phyloP scores from a whole-genome alignment of 2,797 vertebrate genomes.

The Chloroceryle amazona region DNA sequence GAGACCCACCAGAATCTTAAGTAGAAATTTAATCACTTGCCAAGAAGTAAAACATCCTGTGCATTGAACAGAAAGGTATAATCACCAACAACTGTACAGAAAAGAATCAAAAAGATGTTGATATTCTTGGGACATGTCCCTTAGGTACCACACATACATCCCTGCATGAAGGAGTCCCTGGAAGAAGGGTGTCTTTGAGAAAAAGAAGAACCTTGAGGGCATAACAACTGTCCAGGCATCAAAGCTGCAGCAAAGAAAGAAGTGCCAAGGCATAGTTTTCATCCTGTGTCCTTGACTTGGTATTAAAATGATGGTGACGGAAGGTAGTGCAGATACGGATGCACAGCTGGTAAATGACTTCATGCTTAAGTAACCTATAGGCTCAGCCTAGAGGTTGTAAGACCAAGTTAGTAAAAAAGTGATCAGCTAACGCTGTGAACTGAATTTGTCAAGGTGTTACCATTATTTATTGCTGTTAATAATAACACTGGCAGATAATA shows the following conservation, averaged over 20 bases:
- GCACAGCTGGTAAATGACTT: background rate
- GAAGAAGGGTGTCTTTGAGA: background rate
- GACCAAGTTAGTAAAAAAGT: background rate
- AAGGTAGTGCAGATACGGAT: background rate
- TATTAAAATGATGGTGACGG: background rate
- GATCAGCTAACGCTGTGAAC: background rate
- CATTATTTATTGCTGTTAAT: background rate
- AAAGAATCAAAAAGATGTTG: background rate
- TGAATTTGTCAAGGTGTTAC: background rate
- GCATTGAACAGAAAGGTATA: background rate
- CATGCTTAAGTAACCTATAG: background rate
- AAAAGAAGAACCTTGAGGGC: background rate
- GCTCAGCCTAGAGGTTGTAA: background rate
- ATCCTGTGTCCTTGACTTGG: background rate
- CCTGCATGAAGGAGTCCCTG: background rate
- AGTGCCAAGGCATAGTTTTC: background rate
- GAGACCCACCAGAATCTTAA: background rate
- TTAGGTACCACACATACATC: background rate
- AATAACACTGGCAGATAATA: background rate
- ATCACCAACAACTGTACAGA: background rate
- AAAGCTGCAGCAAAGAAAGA: background rate
- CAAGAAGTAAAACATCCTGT: background rate
- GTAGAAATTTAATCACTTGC: background rate
- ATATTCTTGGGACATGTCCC: background rate
- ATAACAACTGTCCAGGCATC: background rate